phyloP scores from a whole-genome alignment of 2,113 vertebrate species.

The Dendrocopos noguchii region DNA sequence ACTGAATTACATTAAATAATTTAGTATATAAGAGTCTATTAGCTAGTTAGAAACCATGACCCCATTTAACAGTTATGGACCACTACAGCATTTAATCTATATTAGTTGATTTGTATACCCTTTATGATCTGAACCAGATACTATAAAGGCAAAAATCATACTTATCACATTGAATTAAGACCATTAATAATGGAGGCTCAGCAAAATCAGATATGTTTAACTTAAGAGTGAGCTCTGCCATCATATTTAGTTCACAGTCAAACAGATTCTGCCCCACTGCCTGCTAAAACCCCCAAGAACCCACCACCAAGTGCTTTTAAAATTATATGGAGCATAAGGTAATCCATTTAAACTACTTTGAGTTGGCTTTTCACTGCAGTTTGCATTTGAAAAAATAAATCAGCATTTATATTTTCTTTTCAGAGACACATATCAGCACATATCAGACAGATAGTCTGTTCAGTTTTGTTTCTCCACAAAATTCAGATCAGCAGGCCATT shows the following conservation, averaged over 20 bases:
- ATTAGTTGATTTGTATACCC: conserved; percentile 88
- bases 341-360: not conserved
- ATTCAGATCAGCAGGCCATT: not conserved
- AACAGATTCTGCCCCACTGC: not conserved
- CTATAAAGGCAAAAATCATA: conserved; percentile 86
- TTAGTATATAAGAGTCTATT: conserved; percentile 80
- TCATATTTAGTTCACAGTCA: not conserved
- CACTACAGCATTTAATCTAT: conserved; percentile 85
- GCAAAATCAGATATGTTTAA: conserved; percentile 46
- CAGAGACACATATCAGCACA: not conserved
- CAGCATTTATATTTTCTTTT: not conserved
- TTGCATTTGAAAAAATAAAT: not conserved
- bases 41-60: conserved; percentile 82
- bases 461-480: not conserved
- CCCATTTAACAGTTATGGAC: conserved; percentile 83
- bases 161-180: conserved; percentile 75
- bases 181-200: conserved; percentile 21
- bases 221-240: conserved; percentile 31
- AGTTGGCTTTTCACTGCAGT: not conserved
- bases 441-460: not conserved
- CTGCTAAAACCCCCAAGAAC: not conserved
- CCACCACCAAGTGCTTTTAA: not conserved
- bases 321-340: not conserved
- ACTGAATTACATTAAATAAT: conserved; percentile 80
- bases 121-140: conserved; percentile 87